phyloP scores from a whole-genome alignment of 2,797 vertebrate species.

The Caiman crocodilus region DNA sequence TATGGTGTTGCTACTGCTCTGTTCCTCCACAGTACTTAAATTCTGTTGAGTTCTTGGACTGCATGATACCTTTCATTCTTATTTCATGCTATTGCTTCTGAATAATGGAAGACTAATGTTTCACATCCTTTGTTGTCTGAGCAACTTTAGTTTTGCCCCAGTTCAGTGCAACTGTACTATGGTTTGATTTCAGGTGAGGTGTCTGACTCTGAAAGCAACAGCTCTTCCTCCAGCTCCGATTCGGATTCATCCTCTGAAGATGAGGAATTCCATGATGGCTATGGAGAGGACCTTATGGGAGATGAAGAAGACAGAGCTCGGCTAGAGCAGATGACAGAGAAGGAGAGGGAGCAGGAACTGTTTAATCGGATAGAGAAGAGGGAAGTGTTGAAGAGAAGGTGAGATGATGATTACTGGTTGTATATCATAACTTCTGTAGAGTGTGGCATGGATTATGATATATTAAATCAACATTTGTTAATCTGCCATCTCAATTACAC shows the following conservation, averaged over 20 bases:
- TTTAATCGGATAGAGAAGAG: constrained; percentile 98
- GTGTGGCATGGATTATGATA: not conserved
- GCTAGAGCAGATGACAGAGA: constrained; percentile 98
- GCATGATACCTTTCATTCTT: not conserved
- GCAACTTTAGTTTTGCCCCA: not conserved
- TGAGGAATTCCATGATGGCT: constrained; percentile 96
- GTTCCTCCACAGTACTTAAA: too few species aligned
- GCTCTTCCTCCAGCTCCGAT: constrained; percentile 96
- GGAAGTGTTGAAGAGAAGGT: constrained; percentile 98
- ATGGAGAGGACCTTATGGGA: constrained; percentile 98
- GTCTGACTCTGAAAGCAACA: constrained; percentile 98
- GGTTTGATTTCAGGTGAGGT: constrained; percentile 90
- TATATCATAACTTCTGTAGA: not conserved
- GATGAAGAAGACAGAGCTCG: constrained; percentile 96
- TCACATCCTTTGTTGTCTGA: not conserved
- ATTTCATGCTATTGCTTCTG: not conserved
- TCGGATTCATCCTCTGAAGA: constrained; percentile 97
- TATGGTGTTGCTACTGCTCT: not conserved
- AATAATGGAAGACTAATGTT: not conserved
- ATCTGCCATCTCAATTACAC: not conserved
- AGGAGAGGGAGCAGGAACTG: constrained; percentile 97
- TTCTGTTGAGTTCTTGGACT: not conserved
- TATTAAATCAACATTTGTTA: not conserved
- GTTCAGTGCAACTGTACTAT: not conserved
- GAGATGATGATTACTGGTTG: constrained; percentile 28